Evolutionary conservation across 2,797 vertebrate species (phyloP), one percentile per base, ranked within the genome.

Genomic region (Lateolabrax maculatus): DNA sequence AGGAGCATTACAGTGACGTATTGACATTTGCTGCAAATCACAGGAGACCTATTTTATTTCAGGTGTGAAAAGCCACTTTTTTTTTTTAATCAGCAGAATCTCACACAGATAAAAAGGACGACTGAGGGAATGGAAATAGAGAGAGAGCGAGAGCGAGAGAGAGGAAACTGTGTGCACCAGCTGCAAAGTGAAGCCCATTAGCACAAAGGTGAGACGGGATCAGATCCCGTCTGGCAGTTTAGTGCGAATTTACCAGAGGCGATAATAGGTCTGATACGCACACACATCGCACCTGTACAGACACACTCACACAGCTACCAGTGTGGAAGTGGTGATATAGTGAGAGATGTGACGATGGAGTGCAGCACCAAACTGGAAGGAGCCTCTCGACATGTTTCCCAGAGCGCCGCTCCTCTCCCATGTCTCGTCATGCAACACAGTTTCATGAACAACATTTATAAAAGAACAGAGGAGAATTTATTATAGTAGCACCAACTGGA

Each of bases 51-150:
- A 62, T 85, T 78, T 73, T 27, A 68, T 69, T 75, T 69, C 74
- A 79, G 66, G 66, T 85, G 83, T 76, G 63, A 90, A 75, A 87
- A 84, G 62, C 48, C 34, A 37, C 77, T 25, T 57, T 75, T 81
- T 37, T 25, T 5, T 55, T 46, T 71, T 61, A 11, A 58, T 73
- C 65, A 60, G 29, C 77, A 70, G 27, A 68, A 63, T 65, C 48
- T 62, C 41, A 19, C 57, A n/a, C 18, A 56, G 70, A 80, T 49
- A 49, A 29, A 83, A 43, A 57, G 21, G 53, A 41, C 6, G 7
- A 58, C 13, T 71, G 84, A 90, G 89, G 18, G 41, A 85, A 79
- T 73, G 88, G 87, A 89, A 85, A 85, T 69, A 57, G 56, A 56
- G 1, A 16, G 29, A n/a, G 63, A 65, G 57, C n/a, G n/a, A 85